Conservation (phyloP, 2,113 vertebrate genomes). For the Bufo bufo region DNA sequence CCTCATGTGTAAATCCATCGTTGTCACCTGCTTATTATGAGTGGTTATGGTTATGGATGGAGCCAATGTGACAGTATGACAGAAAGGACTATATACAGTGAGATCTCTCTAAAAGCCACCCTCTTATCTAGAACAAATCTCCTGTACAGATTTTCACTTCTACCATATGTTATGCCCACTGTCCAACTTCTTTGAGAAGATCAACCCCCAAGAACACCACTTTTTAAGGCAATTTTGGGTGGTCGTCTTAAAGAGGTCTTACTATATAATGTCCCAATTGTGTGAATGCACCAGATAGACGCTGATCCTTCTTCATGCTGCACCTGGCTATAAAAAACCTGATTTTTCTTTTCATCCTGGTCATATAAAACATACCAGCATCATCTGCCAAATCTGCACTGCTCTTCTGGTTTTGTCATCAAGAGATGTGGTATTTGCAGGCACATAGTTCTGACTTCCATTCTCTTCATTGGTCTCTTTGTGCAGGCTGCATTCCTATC, state of each 20-base stretch:
- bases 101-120: no score
- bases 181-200: no score
- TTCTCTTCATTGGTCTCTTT: conserved; percentile 37
- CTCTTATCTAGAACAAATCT: no score
- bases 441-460: conserved; percentile 23
- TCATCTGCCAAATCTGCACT: not conserved
- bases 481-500: conserved; percentile 42
- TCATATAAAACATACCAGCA: not conserved
- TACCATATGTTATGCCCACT: no score
- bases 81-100: not conserved
- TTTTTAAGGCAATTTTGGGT: no score
- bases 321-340: not conserved
- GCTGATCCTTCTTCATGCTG: not conserved
- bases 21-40: no score
- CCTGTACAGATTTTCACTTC: no score
- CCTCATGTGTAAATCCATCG: no score
- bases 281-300: not conserved
- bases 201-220: no score
- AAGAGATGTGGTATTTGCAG: conserved; percentile 40
- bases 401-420: conserved; percentile 49
- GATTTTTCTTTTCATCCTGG: not conserved
- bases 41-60: not conserved
- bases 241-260: no score
- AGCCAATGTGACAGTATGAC: not conserved
- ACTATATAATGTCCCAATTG: not conserved